Conservation (phyloP, 2,888 invertebrate genomes). For the Ectobius pallidus region DNA sequence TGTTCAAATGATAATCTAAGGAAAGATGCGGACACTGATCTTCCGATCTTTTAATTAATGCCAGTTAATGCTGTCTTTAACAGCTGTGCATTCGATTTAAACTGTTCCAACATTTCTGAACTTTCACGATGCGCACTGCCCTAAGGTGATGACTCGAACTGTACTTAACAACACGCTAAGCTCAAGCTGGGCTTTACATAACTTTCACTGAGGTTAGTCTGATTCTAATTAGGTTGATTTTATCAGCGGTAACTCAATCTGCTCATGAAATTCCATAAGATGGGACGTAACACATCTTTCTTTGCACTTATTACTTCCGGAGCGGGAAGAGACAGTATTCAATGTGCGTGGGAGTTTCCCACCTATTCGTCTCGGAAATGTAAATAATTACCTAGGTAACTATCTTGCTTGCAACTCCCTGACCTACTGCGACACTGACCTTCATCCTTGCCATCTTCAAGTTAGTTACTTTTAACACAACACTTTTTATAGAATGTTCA, state of each 20-base stretch:
- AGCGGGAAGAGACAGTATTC: not conserved
- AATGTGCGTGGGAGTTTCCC: conserved; percentile 9
- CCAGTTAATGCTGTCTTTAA: no score
- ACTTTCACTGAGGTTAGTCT: not conserved
- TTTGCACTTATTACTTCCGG: not conserved
- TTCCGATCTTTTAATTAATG: no score
- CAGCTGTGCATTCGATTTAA: no score
- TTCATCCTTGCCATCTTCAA: not conserved
- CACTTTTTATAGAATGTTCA: no score
- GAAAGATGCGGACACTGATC: no score
- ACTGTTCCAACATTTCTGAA: no score
- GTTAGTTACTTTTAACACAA: not conserved
- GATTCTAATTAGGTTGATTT: not conserved
- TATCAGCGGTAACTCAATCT: not conserved
- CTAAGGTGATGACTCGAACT: no score
- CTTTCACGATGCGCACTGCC: no score
- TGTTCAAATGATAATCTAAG: no score
- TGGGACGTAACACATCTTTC: not conserved
- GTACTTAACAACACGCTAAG: no score
- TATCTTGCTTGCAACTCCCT: not conserved
- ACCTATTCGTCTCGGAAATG: conserved; percentile 6
- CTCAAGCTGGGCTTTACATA: no score
- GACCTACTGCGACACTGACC: conserved; percentile 37
- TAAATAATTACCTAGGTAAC: conserved; percentile 8
- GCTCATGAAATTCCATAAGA: not conserved